Conservation (phyloP, 2,113 vertebrate species). For the Xiphophorus maculatus region DNA sequence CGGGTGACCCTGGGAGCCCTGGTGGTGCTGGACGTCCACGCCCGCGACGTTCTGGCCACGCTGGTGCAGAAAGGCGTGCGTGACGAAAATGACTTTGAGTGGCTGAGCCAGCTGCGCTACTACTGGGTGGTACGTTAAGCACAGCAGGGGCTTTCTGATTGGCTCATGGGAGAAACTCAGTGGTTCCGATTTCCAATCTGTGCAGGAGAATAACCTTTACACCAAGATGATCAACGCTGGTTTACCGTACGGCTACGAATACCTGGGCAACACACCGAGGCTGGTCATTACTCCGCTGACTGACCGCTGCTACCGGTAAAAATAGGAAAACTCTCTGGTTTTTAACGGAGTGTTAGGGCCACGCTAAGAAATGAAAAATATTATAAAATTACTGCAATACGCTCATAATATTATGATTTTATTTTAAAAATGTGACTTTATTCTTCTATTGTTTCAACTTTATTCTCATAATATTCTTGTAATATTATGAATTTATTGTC, state of each 20-base stretch:
- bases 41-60: conserved; percentile 84
- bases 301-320: conserved; percentile 91
- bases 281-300: conserved; percentile 92
- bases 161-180: neutral
- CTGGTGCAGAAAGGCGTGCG: conserved; percentile 84
- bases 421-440: too few relatives aligned
- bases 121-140: conserved; percentile 84
- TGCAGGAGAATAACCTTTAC: conserved; percentile 87
- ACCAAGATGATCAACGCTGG: conserved; percentile 96
- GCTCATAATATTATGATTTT: too few relatives aligned
- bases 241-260: conserved; percentile 90
- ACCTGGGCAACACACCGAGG: conserved; percentile 88
- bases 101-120: conserved; percentile 91
- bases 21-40: conserved; percentile 88
- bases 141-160: neutral
- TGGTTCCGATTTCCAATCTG: neutral
- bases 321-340: neutral
- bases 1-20: conserved; percentile 86
- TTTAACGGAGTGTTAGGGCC: too few relatives aligned
- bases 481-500: too few relatives aligned
- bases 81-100: conserved; percentile 89
- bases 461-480: too few relatives aligned
- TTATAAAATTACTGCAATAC: too few relatives aligned
- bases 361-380: too few relatives aligned
- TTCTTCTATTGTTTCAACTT: too few relatives aligned